Base-by-base conservation (phyloP, 2,113 vertebrate species). In the Hypanus sabinus region DNA sequence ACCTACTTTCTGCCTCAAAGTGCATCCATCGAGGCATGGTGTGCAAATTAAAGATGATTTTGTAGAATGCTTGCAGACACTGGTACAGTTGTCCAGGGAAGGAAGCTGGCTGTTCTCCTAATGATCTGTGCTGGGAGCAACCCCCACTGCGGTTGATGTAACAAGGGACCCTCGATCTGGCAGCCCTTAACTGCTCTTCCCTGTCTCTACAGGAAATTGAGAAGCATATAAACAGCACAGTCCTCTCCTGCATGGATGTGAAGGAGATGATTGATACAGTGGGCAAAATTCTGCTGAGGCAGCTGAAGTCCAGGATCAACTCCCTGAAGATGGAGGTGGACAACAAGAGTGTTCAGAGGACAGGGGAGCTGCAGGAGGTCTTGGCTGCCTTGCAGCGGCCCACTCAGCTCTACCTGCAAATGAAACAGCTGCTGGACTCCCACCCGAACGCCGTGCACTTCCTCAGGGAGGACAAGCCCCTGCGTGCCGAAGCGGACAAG, bases 381-480 rank as follows among this genome's bases (percentile, higher is more conserved):
- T 16, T 90, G n/a, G 60, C 85, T 6, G 30, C 30, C n/a, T 60
- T 90, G 2, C 57, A 90, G 1, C 33, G 85, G 5, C 85, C 85
- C 12, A 18, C 85, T n/a, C 85, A 90, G 85, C 85, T 90, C n/a
- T 90, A 90, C 85, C 85, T 90, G 60, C 85, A 90, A 60, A 90
- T 90, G 85, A 90, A 90, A 6, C 30, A n/a, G 12, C 60, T 90
- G n/a, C 60, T 90, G 85, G 85, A 90, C 6, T 33, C 85, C 30
- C 85, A 90, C 7, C 7, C 33, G 30, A 90, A 36, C 60, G 12
- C 60, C 1, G 85, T 20, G 60, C 85, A 90, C 85, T 90, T 90
- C 60, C 85, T 90, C 30, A 65, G 33, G 27, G 85, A 90, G 30
- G 85, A 90, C 60, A 90, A 90, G 30, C 4, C 22, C 30, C 85